A percentile compares a stretch with the other conserved stretches of the same genome.
These are phyloP conservation scores for Heteropelma amictum DNA, from an alignment of 2,888 invertebrate genomes.

Conservation along the genomic window DNA sequence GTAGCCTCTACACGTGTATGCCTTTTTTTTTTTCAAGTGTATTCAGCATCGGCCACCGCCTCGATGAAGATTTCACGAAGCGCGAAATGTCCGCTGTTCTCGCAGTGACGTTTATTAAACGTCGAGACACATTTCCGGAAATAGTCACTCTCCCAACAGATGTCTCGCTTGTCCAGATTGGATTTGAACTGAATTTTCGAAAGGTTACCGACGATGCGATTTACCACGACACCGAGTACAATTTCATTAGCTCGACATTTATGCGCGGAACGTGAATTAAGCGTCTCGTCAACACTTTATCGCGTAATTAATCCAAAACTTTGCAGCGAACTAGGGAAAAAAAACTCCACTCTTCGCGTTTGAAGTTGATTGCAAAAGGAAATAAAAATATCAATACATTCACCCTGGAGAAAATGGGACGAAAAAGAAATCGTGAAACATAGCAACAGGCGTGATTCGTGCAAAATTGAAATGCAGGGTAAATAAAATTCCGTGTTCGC, in stretches of 20 bases:
- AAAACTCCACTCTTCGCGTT: no score
- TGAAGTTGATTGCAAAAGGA: neutral
- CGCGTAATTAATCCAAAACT: no score
- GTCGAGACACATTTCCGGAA: slow-evolving; percentile 40
- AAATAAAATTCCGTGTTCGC: slow-evolving; percentile 65
- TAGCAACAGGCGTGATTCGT: slow-evolving; percentile 53
- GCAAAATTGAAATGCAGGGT: slow-evolving; percentile 60
- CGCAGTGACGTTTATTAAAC: slow-evolving; percentile 45
- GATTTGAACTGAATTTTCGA: neutral
- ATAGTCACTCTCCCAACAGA: slow-evolving; percentile 34
- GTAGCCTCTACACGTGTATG: neutral
- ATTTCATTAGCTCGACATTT: neutral
- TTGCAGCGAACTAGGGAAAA: no score
- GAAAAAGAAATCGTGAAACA: neutral
- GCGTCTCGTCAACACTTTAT: no score
- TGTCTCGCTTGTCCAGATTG: neutral
- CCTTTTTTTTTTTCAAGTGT: neutral
- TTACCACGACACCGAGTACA: neutral
- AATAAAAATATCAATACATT: neutral
- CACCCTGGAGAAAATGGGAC: neutral
- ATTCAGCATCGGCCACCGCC: neutral
- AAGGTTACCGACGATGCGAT: no score
- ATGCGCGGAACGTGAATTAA: no score
- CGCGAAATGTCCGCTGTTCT: no score
- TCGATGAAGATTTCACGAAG: slow-evolving; percentile 20